phyloP scores from a whole-genome alignment of 2,113 vertebrate species.

The Taurulus bubalis region DNA sequence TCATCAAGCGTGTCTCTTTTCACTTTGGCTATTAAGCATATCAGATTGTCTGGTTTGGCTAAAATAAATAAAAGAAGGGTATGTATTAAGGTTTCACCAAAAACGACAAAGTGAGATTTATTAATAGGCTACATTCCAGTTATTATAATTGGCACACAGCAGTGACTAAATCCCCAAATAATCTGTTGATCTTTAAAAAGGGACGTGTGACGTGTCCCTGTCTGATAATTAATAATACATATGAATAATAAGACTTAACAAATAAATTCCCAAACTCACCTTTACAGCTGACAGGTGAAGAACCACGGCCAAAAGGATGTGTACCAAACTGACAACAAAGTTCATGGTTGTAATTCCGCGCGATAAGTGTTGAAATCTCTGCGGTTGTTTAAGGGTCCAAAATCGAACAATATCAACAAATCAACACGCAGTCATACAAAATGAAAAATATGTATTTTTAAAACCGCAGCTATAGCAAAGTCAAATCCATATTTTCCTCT shows the following conservation, averaged over 20 bases:
- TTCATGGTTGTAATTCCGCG: constrained; percentile 83
- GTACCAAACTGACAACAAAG: constrained; percentile 80
- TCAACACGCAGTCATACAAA: background rate
- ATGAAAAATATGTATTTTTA: constrained; percentile 7
- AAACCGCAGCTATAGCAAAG: constrained; percentile 64
- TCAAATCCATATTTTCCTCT: constrained; percentile 68
- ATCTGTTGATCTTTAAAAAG: background rate
- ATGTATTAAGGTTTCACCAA: no score
- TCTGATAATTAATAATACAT: background rate
- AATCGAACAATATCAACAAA: constrained; percentile 4
- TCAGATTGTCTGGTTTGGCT: background rate
- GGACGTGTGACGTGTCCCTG: background rate
- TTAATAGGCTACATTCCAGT: background rate
- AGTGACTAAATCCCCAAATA: background rate
- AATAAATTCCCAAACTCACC: constrained; percentile 64
- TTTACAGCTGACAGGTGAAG: constrained; percentile 75
- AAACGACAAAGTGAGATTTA: background rate
- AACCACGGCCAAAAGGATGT: constrained; percentile 77
- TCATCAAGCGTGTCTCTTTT: background rate
- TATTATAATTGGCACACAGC: background rate
- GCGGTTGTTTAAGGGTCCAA: constrained; percentile 25
- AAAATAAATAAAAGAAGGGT: background rate
- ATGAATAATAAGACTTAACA: background rate
- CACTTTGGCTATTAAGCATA: background rate
- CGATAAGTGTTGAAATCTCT: constrained; percentile 50